Conservation (phyloP, 1,140 invertebrate species). For the Neodiprion lecontei region DNA sequence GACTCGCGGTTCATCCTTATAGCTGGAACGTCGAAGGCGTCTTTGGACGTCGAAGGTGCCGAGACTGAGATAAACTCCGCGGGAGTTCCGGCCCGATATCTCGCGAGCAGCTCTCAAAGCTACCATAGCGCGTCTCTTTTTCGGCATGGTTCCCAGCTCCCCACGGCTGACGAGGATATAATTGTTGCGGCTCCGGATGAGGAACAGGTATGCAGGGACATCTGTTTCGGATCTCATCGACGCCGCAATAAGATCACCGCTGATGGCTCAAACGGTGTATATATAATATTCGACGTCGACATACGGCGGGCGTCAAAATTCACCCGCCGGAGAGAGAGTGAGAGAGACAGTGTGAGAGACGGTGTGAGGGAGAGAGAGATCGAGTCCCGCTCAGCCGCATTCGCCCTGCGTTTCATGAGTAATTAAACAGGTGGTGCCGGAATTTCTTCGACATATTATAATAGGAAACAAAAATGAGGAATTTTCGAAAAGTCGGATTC, state of each 20-base stretch:
- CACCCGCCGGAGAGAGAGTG: too few relatives aligned
- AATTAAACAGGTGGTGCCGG: too few relatives aligned
- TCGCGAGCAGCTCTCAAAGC: not conserved
- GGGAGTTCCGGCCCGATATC: not conserved
- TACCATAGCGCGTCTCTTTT: too few relatives aligned
- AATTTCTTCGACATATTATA: too few relatives aligned
- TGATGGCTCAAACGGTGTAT: not conserved
- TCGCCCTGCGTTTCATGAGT: too few relatives aligned
- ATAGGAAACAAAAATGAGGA: too few relatives aligned
- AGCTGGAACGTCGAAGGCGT: not conserved
- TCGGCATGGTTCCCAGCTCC: not conserved
- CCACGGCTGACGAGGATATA: slow-evolving; percentile 1
- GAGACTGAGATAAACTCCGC: not conserved
- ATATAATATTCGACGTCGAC: not conserved
- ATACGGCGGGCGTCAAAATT: not conserved
- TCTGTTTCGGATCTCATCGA: not conserved
- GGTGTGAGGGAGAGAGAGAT: too few relatives aligned
- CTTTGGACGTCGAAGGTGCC: not conserved
- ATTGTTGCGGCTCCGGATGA: not conserved
- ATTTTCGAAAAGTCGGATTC: too few relatives aligned
- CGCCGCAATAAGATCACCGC: not conserved
- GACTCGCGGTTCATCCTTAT: not conserved
- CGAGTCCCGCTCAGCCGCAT: too few relatives aligned
- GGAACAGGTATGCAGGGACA: not conserved
- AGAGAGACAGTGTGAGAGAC: too few relatives aligned